phyloP scores from a whole-genome alignment of 2,888 invertebrate genomes.

The Sinohyriopsis cumingii region DNA sequence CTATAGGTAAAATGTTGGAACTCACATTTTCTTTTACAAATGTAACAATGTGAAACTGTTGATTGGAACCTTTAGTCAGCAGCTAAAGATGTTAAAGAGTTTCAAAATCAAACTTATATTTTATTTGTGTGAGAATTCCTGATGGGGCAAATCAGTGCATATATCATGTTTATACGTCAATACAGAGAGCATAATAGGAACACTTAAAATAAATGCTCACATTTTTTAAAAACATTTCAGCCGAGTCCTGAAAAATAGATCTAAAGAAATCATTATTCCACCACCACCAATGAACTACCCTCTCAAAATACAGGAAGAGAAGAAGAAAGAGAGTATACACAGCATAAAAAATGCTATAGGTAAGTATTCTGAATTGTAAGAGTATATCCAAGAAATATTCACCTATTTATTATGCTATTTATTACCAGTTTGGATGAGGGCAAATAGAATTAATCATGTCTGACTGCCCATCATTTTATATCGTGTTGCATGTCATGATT shows the following conservation, averaged over 20 bases:
- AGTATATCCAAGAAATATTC: background rate
- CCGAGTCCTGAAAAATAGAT: slow-evolving; percentile 69
- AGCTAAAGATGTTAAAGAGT: background rate
- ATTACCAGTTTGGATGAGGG: background rate
- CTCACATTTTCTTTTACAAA: no score
- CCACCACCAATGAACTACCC: slow-evolving; percentile 67
- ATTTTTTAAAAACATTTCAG: slow-evolving; percentile 44
- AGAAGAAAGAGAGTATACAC: slow-evolving; percentile 65
- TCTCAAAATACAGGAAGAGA: slow-evolving; percentile 51
- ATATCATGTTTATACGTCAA: background rate
- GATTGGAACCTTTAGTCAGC: background rate
- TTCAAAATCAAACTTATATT: no score
- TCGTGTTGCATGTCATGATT: no score
- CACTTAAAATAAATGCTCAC: no score
- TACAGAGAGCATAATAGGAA: no score
- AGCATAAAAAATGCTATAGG: slow-evolving; percentile 70
- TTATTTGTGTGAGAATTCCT: background rate
- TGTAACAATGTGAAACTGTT: no score
- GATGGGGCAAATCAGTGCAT: background rate
- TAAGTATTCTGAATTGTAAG: slow-evolving; percentile 36
- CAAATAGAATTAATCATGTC: no score
- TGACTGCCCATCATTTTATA: no score
- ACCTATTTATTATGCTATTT: background rate
- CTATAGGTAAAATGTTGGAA: no score
- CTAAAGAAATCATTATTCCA: slow-evolving; percentile 48